A percentile compares a stretch with the other conserved stretches of the same genome.
Evolutionary conservation across 2,797 vertebrate species (phyloP).

Genomic region (Dallia pectoralis): DNA sequence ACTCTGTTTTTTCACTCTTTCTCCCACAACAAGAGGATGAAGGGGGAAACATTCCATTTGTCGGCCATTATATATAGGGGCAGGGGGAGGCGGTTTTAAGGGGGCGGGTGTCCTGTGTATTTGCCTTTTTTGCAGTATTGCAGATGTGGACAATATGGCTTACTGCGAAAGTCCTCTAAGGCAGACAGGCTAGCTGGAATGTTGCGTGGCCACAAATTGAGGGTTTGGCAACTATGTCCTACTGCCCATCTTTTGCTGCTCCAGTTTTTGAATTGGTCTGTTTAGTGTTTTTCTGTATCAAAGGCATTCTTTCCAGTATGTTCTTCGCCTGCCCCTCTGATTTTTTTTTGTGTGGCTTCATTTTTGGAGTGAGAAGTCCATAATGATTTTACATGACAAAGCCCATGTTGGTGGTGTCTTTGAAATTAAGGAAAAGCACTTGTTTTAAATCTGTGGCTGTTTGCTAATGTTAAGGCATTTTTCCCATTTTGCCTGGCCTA

Average conservation of each 20-base stretch:
- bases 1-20: slow-evolving; percentile 20
- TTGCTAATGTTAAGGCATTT: neutral
- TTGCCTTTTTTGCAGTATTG: slow-evolving; percentile 39
- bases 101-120: slow-evolving; percentile 29
- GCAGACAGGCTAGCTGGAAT: neutral
- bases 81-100: slow-evolving; percentile 41
- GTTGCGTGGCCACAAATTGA: slow-evolving; percentile 1
- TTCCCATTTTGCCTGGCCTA: neutral
- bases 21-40: slow-evolving; percentile 49
- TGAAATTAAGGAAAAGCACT: neutral
- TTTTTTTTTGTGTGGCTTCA: slow-evolving; percentile 12
- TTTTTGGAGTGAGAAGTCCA: slow-evolving; percentile 18
- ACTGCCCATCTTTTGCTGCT: neutral
- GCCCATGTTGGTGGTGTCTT: neutral
- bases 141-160: slow-evolving; percentile 51
- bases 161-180: slow-evolving; percentile 15
- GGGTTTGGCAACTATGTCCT: neutral
- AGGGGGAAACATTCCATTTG: slow-evolving; percentile 68
- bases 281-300: slow-evolving; percentile 44
- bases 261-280: slow-evolving; percentile 13
- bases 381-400: neutral
- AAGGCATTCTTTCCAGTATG: slow-evolving; percentile 54
- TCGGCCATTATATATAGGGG: slow-evolving; percentile 61
- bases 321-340: slow-evolving; percentile 39
- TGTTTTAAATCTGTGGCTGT: neutral